phyloP scores from a whole-genome alignment of 2,113 vertebrate genomes.

The Cyprinodon brontotheroides region DNA sequence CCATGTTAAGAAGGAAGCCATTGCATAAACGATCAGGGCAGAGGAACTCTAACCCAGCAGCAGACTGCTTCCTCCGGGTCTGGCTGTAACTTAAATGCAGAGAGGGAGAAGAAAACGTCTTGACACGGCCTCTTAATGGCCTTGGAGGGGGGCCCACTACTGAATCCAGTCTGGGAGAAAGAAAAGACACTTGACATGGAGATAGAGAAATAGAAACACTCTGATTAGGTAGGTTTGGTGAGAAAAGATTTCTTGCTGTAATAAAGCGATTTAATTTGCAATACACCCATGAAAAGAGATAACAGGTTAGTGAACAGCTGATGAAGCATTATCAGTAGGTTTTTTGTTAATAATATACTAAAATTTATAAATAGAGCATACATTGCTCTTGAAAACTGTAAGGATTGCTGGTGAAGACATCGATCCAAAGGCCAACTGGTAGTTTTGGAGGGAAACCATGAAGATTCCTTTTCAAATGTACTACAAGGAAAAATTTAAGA shows the following conservation, averaged over 20 bases:
- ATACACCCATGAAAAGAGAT: too few relatives aligned
- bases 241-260: neutral
- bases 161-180: slow-evolving; percentile 79
- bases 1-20: slow-evolving; percentile 29
- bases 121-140: slow-evolving; percentile 71
- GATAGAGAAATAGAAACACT: slow-evolving; percentile 7
- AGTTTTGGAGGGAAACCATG: too few relatives aligned
- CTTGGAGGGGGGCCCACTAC: slow-evolving; percentile 79
- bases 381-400: too few relatives aligned
- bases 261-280: neutral
- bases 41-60: slow-evolving; percentile 71
- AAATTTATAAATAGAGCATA: too few relatives aligned
- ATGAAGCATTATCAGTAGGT: too few relatives aligned
- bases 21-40: slow-evolving; percentile 12
- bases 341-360: too few relatives aligned
- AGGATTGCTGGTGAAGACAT: too few relatives aligned
- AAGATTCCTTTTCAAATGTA: too few relatives aligned
- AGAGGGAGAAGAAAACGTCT: slow-evolving; percentile 81
- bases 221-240: neutral
- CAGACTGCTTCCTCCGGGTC: slow-evolving; percentile 71
- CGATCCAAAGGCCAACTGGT: too few relatives aligned
- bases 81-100: slow-evolving; percentile 81
- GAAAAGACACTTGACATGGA: slow-evolving; percentile 40
- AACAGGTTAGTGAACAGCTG: too few relatives aligned
- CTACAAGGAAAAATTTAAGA: too few relatives aligned